A percentile compares a stretch with the other conserved stretches of the same genome.
Evolutionary conservation across 2,113 vertebrate species (phyloP).

Genomic region (Atlantisia rogersi): DNA sequence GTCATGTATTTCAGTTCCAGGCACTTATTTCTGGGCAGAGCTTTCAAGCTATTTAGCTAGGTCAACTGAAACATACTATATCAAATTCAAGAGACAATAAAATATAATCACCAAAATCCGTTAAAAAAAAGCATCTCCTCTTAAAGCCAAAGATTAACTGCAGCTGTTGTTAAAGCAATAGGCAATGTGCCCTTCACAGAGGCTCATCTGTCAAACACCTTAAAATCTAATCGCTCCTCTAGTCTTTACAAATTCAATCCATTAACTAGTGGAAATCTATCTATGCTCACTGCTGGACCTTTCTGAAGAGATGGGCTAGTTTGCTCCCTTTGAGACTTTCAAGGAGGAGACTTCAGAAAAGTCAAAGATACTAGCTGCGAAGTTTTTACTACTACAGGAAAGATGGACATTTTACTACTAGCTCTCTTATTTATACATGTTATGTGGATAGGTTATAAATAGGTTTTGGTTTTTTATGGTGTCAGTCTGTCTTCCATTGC

Average conservation of each 20-base stretch:
- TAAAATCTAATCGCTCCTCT: not conserved
- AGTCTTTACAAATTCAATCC: not conserved
- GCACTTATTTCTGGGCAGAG: not conserved
- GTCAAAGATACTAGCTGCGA: not conserved
- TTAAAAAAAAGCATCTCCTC: not conserved
- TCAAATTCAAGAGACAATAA: not conserved
- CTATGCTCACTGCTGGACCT: not conserved
- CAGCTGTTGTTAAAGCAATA: constrained; percentile 1
- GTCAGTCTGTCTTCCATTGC: not conserved
- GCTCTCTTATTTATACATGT: not conserved
- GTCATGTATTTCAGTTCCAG: not conserved
- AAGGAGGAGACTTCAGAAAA: not conserved
- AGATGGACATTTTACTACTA: not conserved
- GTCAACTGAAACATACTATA: not conserved
- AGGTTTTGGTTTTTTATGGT: not conserved
- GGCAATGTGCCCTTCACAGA: not conserved
- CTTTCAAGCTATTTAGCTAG: not conserved
- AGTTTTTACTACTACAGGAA: not conserved
- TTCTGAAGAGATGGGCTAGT: not conserved
- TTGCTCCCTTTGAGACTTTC: not conserved
- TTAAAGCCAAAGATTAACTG: constrained; percentile 15
- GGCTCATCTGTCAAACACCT: constrained; percentile 1
- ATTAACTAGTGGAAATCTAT: not conserved
- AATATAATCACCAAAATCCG: not conserved
- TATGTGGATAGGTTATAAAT: not conserved